phyloP scores from a whole-genome alignment of 2,888 invertebrate species.

The Silvanus unidentatus region DNA sequence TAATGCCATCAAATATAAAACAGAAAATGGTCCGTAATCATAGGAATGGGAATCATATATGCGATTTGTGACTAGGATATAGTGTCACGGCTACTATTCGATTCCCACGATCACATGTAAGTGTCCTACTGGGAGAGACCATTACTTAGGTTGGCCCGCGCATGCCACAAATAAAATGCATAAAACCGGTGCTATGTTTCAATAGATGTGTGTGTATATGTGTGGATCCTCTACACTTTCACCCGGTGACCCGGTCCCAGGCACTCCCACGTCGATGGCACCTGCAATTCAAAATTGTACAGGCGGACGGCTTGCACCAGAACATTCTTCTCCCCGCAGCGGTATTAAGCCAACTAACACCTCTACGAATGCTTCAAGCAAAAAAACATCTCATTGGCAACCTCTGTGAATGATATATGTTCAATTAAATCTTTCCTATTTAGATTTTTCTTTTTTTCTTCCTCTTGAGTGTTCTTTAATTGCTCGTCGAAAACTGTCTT shows the following conservation, averaged over 20 bases:
- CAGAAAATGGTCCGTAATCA: too few relatives aligned
- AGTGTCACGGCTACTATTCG: conserved; percentile 13
- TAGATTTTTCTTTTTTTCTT: too few relatives aligned
- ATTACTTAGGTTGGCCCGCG: conserved; percentile 22
- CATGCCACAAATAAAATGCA: conserved; percentile 13
- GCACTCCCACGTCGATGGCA: conserved; percentile 30
- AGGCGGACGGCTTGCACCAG: conserved; percentile 7
- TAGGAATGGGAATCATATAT: too few relatives aligned
- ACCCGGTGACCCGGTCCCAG: conserved; percentile 32
- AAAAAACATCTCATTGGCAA: too few relatives aligned
- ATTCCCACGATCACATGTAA: conserved; percentile 27
- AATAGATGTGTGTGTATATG: neutral
- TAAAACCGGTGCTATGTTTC: conserved; percentile 14
- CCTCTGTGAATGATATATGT: too few relatives aligned
- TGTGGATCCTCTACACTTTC: conserved; percentile 28
- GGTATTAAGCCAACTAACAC: too few relatives aligned
- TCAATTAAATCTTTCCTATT: too few relatives aligned
- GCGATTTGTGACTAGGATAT: too few relatives aligned
- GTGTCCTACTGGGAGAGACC: conserved; percentile 26
- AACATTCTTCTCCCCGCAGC: neutral
- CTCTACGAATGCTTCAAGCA: too few relatives aligned
- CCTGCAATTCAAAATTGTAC: conserved; percentile 25
- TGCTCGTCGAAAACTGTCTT: too few relatives aligned
- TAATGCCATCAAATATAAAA: too few relatives aligned
- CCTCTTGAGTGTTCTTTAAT: too few relatives aligned